phyloP scores from a whole-genome alignment of 2,888 invertebrate genomes.

The Tachystola acroxantha region DNA sequence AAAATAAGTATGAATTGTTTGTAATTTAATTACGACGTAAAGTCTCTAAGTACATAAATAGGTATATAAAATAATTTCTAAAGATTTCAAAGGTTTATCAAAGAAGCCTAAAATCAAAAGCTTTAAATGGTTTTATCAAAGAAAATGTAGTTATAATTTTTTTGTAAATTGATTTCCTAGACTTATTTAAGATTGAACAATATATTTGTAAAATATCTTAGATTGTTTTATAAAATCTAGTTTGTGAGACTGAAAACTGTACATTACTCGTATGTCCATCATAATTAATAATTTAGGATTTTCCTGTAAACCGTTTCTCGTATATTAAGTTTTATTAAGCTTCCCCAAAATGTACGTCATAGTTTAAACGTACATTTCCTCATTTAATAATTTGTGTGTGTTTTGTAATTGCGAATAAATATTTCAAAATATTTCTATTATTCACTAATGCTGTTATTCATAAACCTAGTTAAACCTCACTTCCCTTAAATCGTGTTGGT shows the following conservation, averaged over 20 bases:
- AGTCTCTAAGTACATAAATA: too few relatives aligned
- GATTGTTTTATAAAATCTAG: conserved; percentile 3
- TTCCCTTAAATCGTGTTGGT: too few relatives aligned
- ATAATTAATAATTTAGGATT: neutral
- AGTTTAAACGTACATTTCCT: too few relatives aligned
- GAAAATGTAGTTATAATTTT: conserved; percentile 29
- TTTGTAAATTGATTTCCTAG: conserved; percentile 2
- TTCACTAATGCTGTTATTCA: too few relatives aligned
- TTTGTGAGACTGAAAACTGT: conserved; percentile 21
- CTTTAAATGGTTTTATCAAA: conserved; percentile 70
- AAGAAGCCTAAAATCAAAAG: conserved; percentile 56
- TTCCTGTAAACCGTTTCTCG: too few relatives aligned
- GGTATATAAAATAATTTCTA: neutral
- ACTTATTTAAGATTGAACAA: neutral
- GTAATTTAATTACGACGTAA: too few relatives aligned
- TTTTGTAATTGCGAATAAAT: too few relatives aligned
- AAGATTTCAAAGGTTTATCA: neutral
- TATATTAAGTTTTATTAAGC: too few relatives aligned
- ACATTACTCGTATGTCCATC: neutral
- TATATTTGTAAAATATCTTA: conserved; percentile 6
- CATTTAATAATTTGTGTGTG: too few relatives aligned
- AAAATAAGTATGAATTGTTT: neutral
- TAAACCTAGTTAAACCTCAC: too few relatives aligned
- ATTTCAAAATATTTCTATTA: too few relatives aligned
- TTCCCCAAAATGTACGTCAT: too few relatives aligned